A percentile compares a stretch with the other conserved stretches of the same genome.
Evolutionary conservation across 2,113 vertebrate genomes (phyloP).

Genomic region (Ptychochromis oligacanthus): DNA sequence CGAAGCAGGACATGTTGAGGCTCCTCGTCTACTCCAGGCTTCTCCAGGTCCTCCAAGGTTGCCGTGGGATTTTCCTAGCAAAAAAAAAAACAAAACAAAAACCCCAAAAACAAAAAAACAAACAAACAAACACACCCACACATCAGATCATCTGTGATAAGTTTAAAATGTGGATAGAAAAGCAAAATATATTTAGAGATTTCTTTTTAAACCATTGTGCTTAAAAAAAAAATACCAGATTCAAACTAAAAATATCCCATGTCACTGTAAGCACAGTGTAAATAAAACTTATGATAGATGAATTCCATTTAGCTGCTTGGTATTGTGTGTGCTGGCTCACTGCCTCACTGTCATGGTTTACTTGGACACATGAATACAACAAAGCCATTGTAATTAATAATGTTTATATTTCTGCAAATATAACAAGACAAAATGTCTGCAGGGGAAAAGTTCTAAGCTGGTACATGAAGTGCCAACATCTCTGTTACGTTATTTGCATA

Average conservation of each 20-base stretch:
- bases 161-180: not conserved
- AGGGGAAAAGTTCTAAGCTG: not conserved
- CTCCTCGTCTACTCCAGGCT: constrained; percentile 97
- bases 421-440: not conserved
- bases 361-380: not conserved
- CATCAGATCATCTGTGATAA: not conserved
- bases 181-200: not conserved
- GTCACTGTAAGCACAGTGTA: not conserved
- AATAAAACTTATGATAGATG: not conserved
- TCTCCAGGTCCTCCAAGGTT: constrained; percentile 96
- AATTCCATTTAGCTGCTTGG: not conserved
- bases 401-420: not conserved
- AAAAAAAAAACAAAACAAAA: not conserved
- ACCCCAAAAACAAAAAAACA: not conserved
- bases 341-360: not conserved
- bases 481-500: constrained; percentile 14
- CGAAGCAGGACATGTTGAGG: constrained; percentile 96
- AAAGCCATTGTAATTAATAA: not conserved
- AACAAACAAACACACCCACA: not conserved
- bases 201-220: not conserved
- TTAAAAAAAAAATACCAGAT: not conserved
- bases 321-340: not conserved
- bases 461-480: not conserved
- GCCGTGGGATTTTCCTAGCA: constrained; percentile 92
- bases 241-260: not conserved